phyloP scores from a whole-genome alignment of 2,888 invertebrate species.

The Lepidocyrtinus sp. region DNA sequence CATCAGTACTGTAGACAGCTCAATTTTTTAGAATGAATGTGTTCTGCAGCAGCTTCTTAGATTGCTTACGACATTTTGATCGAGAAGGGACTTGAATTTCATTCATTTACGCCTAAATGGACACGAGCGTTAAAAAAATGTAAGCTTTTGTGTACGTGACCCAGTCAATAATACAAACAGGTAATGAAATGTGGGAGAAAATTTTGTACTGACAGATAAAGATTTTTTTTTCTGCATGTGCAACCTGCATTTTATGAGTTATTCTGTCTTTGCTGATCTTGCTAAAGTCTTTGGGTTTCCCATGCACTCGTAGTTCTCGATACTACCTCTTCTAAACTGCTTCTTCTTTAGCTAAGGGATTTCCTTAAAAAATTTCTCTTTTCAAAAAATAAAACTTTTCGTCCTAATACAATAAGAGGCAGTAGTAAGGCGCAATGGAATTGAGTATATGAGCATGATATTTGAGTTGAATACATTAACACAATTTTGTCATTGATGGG shows the following conservation, averaged over 20 bases:
- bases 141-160: conserved; percentile 39
- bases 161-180: conserved; percentile 40
- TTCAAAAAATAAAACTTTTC: neutral
- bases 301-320: neutral
- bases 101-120: neutral
- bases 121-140: neutral
- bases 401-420: too few species aligned
- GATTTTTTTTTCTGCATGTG: neutral
- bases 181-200: neutral
- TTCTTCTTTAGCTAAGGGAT: conserved; percentile 16
- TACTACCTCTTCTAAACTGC: too few species aligned
- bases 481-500: neutral
- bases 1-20: neutral
- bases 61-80: neutral
- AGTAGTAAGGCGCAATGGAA: too few species aligned
- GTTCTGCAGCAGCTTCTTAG: neutral
- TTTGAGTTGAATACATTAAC: too few species aligned
- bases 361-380: conserved; percentile 18
- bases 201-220: neutral
- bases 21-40: neutral
- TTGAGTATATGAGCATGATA: too few species aligned
- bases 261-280: neutral
- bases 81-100: neutral
- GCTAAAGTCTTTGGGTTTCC: neutral
- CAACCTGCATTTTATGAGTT: neutral